phyloP scores from a whole-genome alignment of 2,113 vertebrate genomes.

The Rana temporaria region DNA sequence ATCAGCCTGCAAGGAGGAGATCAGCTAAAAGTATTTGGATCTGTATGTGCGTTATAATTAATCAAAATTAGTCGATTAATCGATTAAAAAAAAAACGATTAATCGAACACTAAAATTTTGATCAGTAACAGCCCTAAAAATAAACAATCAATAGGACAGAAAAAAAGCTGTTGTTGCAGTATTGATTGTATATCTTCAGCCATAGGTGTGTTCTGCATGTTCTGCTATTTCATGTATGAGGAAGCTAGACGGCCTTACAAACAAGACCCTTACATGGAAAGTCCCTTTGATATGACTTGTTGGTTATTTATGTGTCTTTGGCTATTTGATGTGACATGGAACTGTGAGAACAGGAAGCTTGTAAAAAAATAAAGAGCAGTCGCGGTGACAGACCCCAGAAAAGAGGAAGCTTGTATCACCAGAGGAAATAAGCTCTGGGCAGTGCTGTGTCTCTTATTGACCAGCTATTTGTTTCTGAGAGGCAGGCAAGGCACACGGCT shows the following conservation, averaged over 20 bases:
- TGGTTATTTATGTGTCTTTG: background rate
- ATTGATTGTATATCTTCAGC: background rate
- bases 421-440: constrained; percentile 68
- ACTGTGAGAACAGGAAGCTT: constrained; percentile 60
- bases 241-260: background rate
- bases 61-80: too few relatives aligned
- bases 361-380: constrained; percentile 49
- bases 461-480: constrained; percentile 29
- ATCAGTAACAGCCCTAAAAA: too few relatives aligned
- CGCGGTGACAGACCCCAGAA: constrained; percentile 46
- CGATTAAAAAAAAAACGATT: too few relatives aligned
- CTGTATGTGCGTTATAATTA: too few relatives aligned
- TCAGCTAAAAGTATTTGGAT: too few relatives aligned
- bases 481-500: constrained; percentile 26
- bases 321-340: background rate
- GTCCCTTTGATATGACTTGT: background rate
- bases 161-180: too few relatives aligned
- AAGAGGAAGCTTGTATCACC: constrained; percentile 64
- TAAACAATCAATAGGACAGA: too few relatives aligned
- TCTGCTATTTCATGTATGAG: constrained; percentile 9
- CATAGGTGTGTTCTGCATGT: background rate
- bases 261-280: background rate
- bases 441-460: constrained; percentile 54
- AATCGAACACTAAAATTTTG: too few relatives aligned
- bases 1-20: too few relatives aligned